Base-by-base conservation (phyloP, 2,888 invertebrate genomes). In the Ormyrus nitidulus region DNA sequence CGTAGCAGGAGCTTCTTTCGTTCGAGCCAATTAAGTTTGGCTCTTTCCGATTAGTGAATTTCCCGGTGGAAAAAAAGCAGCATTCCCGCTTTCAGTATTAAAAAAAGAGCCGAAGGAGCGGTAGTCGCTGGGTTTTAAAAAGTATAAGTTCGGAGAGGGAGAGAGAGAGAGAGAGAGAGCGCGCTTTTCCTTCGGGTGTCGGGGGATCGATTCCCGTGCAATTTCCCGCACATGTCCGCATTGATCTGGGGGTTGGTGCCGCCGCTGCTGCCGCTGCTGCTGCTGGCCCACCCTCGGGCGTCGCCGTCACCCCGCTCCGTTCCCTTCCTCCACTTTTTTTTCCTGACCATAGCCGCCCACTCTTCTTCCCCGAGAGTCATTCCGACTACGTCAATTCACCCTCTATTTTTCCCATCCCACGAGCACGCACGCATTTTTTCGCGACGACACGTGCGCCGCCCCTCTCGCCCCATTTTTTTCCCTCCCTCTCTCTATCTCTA, bases 211-310 rank as follows among this genome's bases (percentile, higher is more conserved):
- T 89, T 87, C 87, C 87, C 86, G 87, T 89, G 89, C 89, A 89
- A 90, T 90, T 90, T 88, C 87, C 88, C 89, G 90, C 90, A 90
- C 89, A 90, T 89, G 89, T 89, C 89, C 88, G 87, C 90, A 90
- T 90, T 88, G 90, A 90, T 90, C 90, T 90, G 88, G 85, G 48
- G 48, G 48, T 87, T 86, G 86, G 88, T 87, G 88, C 89, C 88
- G 89, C 87, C 86, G 87, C 83, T 84, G 69, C 85, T 64, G 83
- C 83, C 79, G 83, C 84, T 34, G 85, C 84, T 84, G 19, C 51
- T 2, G 51, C 53, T 53, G 34, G 10, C 58, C 69, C 69, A 56
- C n/a, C 69, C 69, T 58, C 46, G 51, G 48, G 71, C 59, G 49
- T 49, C 48, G 64, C 49, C 58, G n/a, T 65, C 34, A 4, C 65